Base-by-base conservation (phyloP, 92 coral and sea anemone genomes). In the Virgularia gustaviana region DNA sequence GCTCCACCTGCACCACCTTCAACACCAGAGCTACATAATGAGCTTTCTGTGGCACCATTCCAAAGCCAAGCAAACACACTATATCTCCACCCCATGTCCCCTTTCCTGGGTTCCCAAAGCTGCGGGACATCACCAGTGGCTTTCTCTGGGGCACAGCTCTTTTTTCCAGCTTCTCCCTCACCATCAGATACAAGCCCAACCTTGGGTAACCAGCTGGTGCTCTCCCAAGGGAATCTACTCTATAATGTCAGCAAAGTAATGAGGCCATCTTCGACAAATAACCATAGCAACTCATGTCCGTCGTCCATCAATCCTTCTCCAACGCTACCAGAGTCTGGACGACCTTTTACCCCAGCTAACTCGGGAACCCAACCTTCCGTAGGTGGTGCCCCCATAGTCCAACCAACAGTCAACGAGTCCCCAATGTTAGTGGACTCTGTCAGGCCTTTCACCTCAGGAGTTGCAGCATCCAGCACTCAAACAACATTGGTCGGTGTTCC, bases 281-380 rank as follows among this genome's bases (percentile, higher is more conserved):
- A 27, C 36, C 72, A 65, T 22, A 65, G 72, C 56, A 65, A 65
- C 29, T 65, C 72, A 11, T 65, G 72, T 29, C 72, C 72, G 27
- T 56, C 72, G 25, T 65, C 72, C 6, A 39, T 42, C 22, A 65
- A 65, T 18, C 72, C 55, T 10, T 65, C 72, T 20, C 71, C 72
- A 16, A 44, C 36, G 6, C 72, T 49, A 24, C 7, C 37, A 6
- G 70, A 62, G 18, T 15, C 55, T 1, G 23, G 35, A n/a, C 25
- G 41, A 25, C 8, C 38, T 31, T n/a, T 12, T 32, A 42, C 32
- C 36, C 55, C 72, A 30, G 37, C 27, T 3, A 30, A 25, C n/a
- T 56, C 55, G 47, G 53, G 33, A 12, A 9, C 72, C 10, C 72
- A 42, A 27, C n/a, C n/a, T n/a, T n/a, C n/a, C n/a, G n/a, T n/a